Conservation (phyloP, 1,140 invertebrate species). For the Protaetia brevitarsis region DNA sequence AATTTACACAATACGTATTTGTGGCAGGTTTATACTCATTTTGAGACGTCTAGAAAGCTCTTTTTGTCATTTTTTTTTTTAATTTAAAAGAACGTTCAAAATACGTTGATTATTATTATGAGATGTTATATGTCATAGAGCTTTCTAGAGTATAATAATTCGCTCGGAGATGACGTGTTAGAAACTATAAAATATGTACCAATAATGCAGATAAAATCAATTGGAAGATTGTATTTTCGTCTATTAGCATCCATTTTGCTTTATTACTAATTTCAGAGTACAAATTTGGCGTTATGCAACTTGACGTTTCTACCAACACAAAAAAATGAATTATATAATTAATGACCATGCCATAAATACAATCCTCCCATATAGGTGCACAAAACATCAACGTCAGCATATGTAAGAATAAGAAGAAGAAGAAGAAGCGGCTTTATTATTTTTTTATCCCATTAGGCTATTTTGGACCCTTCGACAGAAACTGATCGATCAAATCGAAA, state of each 20-base stretch:
- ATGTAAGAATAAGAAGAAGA: too few species aligned
- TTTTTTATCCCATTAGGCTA: slow-evolving; percentile 32
- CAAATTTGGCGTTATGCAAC: too few species aligned
- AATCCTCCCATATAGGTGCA: not conserved
- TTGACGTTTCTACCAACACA: too few species aligned
- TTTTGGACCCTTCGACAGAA: slow-evolving; percentile 42
- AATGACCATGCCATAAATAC: not conserved
- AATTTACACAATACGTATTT: slow-evolving; percentile 24
- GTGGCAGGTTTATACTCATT: slow-evolving; percentile 33
- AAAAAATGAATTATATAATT: too few species aligned
- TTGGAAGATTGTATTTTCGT: too few species aligned
- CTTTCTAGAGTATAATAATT: not conserved
- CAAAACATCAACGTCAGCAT: slow-evolving; percentile 11
- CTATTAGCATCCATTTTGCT: too few species aligned
- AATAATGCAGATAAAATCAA: not conserved
- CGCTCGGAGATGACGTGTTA: not conserved
- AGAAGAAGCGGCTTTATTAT: slow-evolving; percentile 5
- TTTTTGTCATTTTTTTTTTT: slow-evolving; percentile 24
- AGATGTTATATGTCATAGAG: not conserved
- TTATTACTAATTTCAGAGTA: too few species aligned
- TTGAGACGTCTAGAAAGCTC: too few species aligned
- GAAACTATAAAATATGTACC: not conserved
- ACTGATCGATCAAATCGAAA: slow-evolving; percentile 25
- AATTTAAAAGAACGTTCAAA: not conserved
- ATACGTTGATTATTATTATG: not conserved